Evolutionary conservation across 1,140 invertebrate species (phyloP).

Genomic region (Hetaerina americana): DNA sequence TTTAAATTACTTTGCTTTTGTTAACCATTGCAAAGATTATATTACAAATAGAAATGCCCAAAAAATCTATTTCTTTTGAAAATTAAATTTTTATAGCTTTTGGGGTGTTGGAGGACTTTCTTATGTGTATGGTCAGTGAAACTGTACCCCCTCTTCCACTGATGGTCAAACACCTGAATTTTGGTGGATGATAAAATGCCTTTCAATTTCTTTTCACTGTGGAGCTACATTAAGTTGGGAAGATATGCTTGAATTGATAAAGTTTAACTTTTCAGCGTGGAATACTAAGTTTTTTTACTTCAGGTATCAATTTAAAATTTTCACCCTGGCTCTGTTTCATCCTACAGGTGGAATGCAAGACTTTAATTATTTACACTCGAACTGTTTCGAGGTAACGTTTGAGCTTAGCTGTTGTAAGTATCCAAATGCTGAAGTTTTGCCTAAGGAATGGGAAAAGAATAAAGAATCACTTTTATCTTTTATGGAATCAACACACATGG

Average conservation of each 20-base stretch:
- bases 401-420: constrained; percentile 95
- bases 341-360: constrained; percentile 88
- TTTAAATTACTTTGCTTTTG: too few relatives aligned
- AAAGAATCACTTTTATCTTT: constrained; percentile 73
- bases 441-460: constrained; percentile 75
- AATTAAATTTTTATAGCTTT: too few relatives aligned
- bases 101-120: too few relatives aligned
- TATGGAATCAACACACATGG: constrained; percentile 75
- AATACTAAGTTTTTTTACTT: too few relatives aligned
- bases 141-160: too few relatives aligned
- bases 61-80: too few relatives aligned
- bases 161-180: too few relatives aligned
- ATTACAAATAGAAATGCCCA: too few relatives aligned
- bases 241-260: constrained; percentile 3
- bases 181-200: too few relatives aligned
- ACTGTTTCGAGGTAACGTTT: constrained; percentile 93
- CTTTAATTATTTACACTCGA: constrained; percentile 90
- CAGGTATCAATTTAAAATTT: neutral
- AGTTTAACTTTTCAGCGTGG: too few relatives aligned
- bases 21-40: too few relatives aligned
- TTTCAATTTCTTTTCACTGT: neutral
- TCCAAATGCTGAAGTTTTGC: constrained; percentile 53
- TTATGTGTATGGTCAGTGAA: too few relatives aligned
- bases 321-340: constrained; percentile 18
- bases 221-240: neutral